Base-by-base conservation (phyloP, 2,113 vertebrate genomes). In the Synchiropus splendidus region DNA sequence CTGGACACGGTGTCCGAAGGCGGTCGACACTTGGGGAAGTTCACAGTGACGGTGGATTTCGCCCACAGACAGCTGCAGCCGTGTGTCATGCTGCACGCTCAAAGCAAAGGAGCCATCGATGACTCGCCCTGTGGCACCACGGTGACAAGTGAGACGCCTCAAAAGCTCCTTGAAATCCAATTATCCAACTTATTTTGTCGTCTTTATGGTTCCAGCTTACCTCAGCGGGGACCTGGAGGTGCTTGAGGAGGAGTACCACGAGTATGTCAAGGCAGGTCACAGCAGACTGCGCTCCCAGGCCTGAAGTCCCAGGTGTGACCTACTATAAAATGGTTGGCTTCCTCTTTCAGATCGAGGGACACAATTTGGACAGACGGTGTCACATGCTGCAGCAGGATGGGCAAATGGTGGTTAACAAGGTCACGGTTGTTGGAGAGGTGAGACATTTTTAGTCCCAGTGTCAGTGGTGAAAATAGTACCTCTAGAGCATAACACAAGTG, bases 401-500 rank as follows among this genome's bases (percentile, higher is more conserved):
- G 1, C 72, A 72, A 45, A 70, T 92, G 75, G 46, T 78, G 43
- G 60, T 95, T 47, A 72, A 67, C 1, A 89, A 69, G 61, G 78
- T 68, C 3, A 48, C 83, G 27, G 79, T 51, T 36, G 80, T 89
- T 33, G 88, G 86, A 57, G 67, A 90, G 85, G 94, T 97, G 51
- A 87, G 74, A 41, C 12, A 10, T 27, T n/a, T n/a, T n/a, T n/a
- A n/a, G n/a, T n/a, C n/a, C n/a, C n/a, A n/a, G n/a, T n/a, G n/a
- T n/a, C n/a, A n/a, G n/a, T n/a, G n/a, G n/a, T n/a, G n/a, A n/a
- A n/a, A n/a, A n/a, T n/a, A n/a, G n/a, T n/a, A n/a, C n/a, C n/a
- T n/a, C n/a, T n/a, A n/a, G n/a, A n/a, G n/a, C n/a, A n/a, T n/a
- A n/a, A n/a, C n/a, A n/a, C n/a, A n/a, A n/a, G n/a, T n/a, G n/a